These are phyloP conservation scores for Pandemis corylana DNA, from an alignment of 2,888 invertebrate species.

Conservation along the genomic window DNA sequence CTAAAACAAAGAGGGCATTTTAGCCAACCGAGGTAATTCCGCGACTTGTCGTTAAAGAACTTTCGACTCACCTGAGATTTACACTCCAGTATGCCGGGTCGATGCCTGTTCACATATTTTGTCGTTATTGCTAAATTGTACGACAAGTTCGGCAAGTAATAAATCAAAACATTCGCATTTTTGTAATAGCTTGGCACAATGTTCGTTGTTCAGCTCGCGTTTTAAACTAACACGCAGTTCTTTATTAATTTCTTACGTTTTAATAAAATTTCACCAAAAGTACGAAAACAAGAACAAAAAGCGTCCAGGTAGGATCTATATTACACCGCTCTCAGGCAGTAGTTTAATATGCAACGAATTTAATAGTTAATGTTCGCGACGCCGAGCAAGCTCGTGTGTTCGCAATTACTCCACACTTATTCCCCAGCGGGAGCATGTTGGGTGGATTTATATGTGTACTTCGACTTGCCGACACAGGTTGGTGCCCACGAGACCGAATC, in stretches of 20 bases:
- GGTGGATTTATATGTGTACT: conserved; percentile 76
- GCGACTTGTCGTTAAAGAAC: conserved; percentile 57
- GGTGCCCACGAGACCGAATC: conserved; percentile 59
- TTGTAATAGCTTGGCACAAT: not conserved
- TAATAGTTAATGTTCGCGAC: conserved; percentile 83
- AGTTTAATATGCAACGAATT: conserved; percentile 84
- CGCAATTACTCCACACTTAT: conserved; percentile 81
- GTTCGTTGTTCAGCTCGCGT: not conserved
- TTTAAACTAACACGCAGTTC: not conserved
- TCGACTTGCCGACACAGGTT: conserved; percentile 70
- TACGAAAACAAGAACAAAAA: conserved; percentile 56
- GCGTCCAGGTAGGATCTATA: conserved; percentile 65
- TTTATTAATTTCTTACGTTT: conserved; percentile 24
- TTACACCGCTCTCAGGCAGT: conserved; percentile 72
- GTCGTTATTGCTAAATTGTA: conserved; percentile 4
- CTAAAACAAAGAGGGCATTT: conserved; percentile 75
- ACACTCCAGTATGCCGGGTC: conserved; percentile 49
- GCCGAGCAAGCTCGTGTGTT: conserved; percentile 71
- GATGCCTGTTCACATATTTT: conserved; percentile 21
- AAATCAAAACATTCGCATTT: not conserved
- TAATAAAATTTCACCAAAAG: conserved; percentile 24
- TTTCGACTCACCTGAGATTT: conserved; percentile 70
- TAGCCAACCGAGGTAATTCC: conserved; percentile 47
- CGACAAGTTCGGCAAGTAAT: not conserved
- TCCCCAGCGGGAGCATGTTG: conserved; percentile 67